Evolutionary conservation across 2,113 vertebrate genomes (phyloP).

Genomic region (Marmota flaviventris): DNA sequence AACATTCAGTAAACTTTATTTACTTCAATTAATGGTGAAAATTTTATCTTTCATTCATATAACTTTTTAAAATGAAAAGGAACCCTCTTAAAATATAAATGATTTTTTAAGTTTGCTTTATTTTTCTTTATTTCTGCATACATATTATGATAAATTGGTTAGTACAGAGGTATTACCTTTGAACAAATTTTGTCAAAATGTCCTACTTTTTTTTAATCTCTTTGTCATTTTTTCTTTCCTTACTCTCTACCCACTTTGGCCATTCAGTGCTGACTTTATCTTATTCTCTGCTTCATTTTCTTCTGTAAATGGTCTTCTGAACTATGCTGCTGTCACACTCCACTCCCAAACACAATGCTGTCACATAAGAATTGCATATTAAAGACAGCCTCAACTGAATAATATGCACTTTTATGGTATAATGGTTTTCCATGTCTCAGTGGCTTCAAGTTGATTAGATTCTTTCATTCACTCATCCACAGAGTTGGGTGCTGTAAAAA

Average conservation of each 20-base stretch:
- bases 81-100: neutral
- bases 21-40: neutral
- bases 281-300: neutral
- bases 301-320: neutral
- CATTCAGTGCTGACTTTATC: neutral
- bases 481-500: neutral
- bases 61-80: neutral
- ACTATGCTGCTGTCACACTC: neutral
- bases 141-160: neutral
- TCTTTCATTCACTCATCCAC: neutral
- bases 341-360: neutral
- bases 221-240: neutral
- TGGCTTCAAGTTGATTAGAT: neutral
- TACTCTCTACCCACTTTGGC: neutral
- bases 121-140: neutral
- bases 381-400: neutral
- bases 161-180: neutral
- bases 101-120: neutral
- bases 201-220: neutral
- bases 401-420: neutral
- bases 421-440: neutral
- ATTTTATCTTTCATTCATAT: neutral
- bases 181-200: neutral
- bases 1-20: neutral
- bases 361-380: neutral